Conservation (phyloP, 2,797 vertebrate species). For the Dermochelys coriacea region DNA sequence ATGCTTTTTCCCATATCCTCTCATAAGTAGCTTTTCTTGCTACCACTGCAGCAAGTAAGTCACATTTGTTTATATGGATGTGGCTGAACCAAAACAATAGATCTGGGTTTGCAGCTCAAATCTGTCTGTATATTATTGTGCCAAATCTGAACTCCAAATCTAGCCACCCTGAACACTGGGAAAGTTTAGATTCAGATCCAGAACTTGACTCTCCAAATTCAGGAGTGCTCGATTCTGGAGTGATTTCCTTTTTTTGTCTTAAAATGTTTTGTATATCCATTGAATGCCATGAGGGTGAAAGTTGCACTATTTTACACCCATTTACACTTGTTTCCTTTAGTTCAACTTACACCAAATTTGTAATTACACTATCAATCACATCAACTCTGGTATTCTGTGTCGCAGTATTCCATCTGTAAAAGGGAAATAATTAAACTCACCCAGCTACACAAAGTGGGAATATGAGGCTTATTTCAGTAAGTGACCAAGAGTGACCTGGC, state of each 20-base stretch:
- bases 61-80: background rate
- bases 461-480: background rate
- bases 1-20: background rate
- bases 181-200: background rate
- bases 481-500: background rate
- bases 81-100: accelerated
- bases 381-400: background rate
- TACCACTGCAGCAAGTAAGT: background rate
- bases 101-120: background rate
- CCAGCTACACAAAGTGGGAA: accelerated
- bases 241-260: background rate
- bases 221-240: background rate
- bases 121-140: background rate
- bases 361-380: background rate
- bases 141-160: background rate
- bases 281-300: background rate
- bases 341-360: background rate
- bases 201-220: background rate
- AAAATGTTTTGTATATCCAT: background rate
- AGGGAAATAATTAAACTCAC: background rate
- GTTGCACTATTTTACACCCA: background rate
- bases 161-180: background rate
- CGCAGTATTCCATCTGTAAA: background rate
- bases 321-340: background rate
- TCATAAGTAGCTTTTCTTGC: background rate